These are phyloP conservation scores for Lucilia sericata DNA, from an alignment of 1,140 invertebrate genomes.

Conservation along the genomic window DNA sequence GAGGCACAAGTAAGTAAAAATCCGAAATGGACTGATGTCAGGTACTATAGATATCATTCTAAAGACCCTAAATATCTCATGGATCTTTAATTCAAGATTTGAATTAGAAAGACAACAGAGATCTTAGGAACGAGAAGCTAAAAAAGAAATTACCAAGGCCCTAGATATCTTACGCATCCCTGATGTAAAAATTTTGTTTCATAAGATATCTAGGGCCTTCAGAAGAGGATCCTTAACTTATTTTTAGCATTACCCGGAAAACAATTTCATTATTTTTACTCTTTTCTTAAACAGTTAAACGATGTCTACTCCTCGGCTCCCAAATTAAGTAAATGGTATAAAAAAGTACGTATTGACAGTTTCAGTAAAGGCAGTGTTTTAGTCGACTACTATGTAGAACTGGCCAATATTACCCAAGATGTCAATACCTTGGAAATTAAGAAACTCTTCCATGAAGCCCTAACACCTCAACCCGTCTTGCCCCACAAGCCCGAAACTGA, in stretches of 20 bases:
- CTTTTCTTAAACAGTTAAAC: slow-evolving; percentile 75
- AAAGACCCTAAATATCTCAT: no score
- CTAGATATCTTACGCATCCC: no score
- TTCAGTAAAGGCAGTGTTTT: slow-evolving; percentile 89
- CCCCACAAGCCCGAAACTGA: slow-evolving; percentile 71
- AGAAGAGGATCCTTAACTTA: no score
- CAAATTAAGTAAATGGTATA: slow-evolving; percentile 83
- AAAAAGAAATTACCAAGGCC: no score
- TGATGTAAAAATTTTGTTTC: no score
- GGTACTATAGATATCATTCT: no score
- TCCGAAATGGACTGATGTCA: no score
- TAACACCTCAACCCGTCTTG: slow-evolving; percentile 71
- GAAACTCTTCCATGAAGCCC: slow-evolving; percentile 83
- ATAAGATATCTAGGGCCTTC: no score
- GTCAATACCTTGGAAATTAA: slow-evolving; percentile 86
- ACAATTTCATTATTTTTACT: not conserved
- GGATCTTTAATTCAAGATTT: no score
- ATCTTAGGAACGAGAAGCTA: no score
- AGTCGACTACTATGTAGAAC: slow-evolving; percentile 88
- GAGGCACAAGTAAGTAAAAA: slow-evolving; percentile 78
- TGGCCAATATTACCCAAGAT: slow-evolving; percentile 80
- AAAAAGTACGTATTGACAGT: slow-evolving; percentile 86
- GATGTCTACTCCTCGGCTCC: slow-evolving; percentile 82
- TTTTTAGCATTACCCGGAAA: not conserved
- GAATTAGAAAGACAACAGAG: no score